Base-by-base conservation (phyloP, 2,797 vertebrate species). In the Taenioides sp. region DNA sequence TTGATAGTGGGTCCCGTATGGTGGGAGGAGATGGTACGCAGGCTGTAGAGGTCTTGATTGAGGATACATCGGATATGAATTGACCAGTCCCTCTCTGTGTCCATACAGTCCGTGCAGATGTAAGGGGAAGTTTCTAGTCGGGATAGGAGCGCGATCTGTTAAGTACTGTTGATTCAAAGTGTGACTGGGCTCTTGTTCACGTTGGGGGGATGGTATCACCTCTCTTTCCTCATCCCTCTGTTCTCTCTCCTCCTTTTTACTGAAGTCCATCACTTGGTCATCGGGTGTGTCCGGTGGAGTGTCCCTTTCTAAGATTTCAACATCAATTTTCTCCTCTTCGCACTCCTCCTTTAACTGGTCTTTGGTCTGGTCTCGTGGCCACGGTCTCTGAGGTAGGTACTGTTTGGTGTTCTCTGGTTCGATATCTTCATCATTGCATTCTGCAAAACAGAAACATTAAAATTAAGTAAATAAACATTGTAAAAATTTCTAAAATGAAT, bases 261-360 rank as follows among this genome's bases (percentile, higher is more conserved):
- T 93, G 82, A 91, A 92, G 78, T 94, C 92, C 87, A 91, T 74
- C 7, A 91, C 85, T 66, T 93, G 92, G 59, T 91, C 88, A 0
- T 93, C 91, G 0, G 94, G 92, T 0, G 93, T 94, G 83, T 91
- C 91, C 0, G 93, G 93, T 0, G 93, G 93, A 0, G 91, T 92
- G 87, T 93, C 91, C 74, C 92, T 84, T 65, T 91, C 93, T 47
- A 92, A 69, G 57, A 89, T 83, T 79, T 94, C 92, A 18, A 92
- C 91, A 0, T 93, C 91, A 0, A 92, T 88, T n/a, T 87, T 93
- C 76, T 92, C 90, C 14, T 91, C 93, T 0, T 87, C 85, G 34
- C 63, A 70, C 67, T 83, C 83, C 3, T 87, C 82, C 11, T 89
- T 91, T 62, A 81, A 78, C 5, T 52, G 77, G 27, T 80, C 80